Conservation (phyloP, 2,113 vertebrate genomes). For the Lontra canadensis region DNA sequence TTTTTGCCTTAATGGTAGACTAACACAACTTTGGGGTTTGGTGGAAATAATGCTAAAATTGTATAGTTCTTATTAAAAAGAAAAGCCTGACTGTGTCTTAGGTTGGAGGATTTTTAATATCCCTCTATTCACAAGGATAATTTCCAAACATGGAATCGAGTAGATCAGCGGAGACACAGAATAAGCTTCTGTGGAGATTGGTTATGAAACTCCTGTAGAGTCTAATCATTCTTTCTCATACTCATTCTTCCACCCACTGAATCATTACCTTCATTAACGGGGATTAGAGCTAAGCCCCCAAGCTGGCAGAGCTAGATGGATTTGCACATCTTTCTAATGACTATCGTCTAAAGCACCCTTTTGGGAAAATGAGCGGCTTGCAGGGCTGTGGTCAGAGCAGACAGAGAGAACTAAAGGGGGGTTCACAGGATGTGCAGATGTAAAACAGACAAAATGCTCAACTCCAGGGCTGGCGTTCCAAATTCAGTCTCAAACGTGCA, state of each 20-base stretch:
- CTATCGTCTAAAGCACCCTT: background rate
- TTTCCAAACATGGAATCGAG: conserved; percentile 75
- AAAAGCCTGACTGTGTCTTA: background rate
- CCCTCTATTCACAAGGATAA: conserved; percentile 7
- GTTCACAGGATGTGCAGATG: rapidly evolving
- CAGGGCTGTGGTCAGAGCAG: background rate
- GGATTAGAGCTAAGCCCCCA: conserved; percentile 69
- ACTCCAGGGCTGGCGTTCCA: rapidly evolving
- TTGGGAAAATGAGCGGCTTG: conserved; percentile 5
- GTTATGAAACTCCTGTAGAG: conserved; percentile 54
- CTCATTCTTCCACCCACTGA: conserved; percentile 62
- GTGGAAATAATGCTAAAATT: background rate
- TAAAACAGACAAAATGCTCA: background rate
- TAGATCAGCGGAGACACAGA: conserved; percentile 44
- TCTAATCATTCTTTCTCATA: conserved; percentile 64
- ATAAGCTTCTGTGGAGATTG: conserved; percentile 46
- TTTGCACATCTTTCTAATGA: conserved; percentile 38
- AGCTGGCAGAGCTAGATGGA: background rate
- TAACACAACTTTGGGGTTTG: background rate
- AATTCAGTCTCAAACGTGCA: background rate
- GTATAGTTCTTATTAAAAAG: background rate
- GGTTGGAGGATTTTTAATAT: background rate
- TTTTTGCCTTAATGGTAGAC: background rate
- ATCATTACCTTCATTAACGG: conserved; percentile 72
- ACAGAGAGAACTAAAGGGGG: background rate